Percentiles rank a stretch among this genome's conserved stretches.
phyloP scores from a whole-genome alignment of 2,113 vertebrate species.

The Erythrolamprus reginae region DNA sequence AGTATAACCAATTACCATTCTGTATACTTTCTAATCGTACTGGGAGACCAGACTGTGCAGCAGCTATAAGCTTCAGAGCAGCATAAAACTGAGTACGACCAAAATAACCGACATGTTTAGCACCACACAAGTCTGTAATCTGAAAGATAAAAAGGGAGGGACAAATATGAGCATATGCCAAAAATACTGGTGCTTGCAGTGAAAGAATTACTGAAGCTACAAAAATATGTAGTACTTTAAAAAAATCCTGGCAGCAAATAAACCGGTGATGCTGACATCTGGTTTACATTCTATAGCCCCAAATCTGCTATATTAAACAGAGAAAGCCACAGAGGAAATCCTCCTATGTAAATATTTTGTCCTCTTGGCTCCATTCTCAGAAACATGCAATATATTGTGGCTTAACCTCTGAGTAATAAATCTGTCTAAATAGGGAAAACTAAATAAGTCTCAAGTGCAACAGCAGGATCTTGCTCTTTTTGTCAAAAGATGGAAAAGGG shows the following conservation, averaged over 20 bases:
- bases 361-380: neutral
- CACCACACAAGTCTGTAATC: conserved; percentile 91
- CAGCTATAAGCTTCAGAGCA: conserved; percentile 90
- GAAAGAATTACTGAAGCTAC: neutral
- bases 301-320: neutral
- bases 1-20: conserved; percentile 66
- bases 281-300: neutral
- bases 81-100: conserved; percentile 87
- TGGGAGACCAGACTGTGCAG: conserved; percentile 86
- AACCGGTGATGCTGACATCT: neutral
- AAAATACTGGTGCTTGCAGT: neutral
- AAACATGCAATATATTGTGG: neutral
- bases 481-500: neutral
- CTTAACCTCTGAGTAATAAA: neutral
- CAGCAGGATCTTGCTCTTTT: neutral
- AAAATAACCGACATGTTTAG: conserved; percentile 88
- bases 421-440: neutral
- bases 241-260: neutral
- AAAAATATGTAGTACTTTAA: neutral
- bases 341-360: neutral
- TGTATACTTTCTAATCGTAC: conserved; percentile 83
- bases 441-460: neutral
- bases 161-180: conserved; percentile 14
- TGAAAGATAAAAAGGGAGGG: conserved; percentile 57
- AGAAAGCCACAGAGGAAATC: neutral